Percentiles rank a stretch among this genome's conserved stretches.
phyloP scores from a whole-genome alignment of 2,113 vertebrate species.

The Haplochromis vanheusdeni region DNA sequence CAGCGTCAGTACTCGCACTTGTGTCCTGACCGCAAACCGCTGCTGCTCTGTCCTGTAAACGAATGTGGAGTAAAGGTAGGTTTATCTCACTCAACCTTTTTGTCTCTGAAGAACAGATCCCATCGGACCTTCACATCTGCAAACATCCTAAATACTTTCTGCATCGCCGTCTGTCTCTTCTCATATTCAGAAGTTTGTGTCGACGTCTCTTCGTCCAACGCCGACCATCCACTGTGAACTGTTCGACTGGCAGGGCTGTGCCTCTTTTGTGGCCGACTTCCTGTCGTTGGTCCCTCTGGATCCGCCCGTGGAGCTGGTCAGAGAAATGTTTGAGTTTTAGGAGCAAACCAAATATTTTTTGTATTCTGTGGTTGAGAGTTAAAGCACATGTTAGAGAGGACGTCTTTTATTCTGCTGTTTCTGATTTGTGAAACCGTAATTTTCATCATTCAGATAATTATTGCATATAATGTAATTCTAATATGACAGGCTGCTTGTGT shows the following conservation, averaged over 20 bases:
- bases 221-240: conserved; percentile 69
- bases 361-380: background rate
- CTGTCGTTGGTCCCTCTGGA: conserved; percentile 77
- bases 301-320: conserved; percentile 72
- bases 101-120: background rate
- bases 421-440: background rate
- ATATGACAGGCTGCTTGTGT: background rate
- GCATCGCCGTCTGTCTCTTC: background rate
- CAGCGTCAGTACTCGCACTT: conserved; percentile 75
- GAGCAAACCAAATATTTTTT: background rate
- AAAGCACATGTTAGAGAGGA: background rate
- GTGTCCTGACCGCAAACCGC: conserved; percentile 77
- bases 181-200: conserved; percentile 85
- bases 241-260: conserved; percentile 79
- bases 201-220: conserved; percentile 78
- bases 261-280: conserved; percentile 80
- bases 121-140: background rate
- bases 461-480: background rate
- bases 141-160: background rate
- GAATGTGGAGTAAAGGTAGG: conserved; percentile 80
- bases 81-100: fast-evolving
- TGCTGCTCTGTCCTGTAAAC: conserved; percentile 80
- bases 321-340: background rate
- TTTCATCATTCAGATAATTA: background rate
- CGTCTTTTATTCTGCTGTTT: background rate